These are phyloP conservation scores for Encarsia formosa DNA, from an alignment of 2,888 invertebrate species.

Conservation along the genomic window DNA sequence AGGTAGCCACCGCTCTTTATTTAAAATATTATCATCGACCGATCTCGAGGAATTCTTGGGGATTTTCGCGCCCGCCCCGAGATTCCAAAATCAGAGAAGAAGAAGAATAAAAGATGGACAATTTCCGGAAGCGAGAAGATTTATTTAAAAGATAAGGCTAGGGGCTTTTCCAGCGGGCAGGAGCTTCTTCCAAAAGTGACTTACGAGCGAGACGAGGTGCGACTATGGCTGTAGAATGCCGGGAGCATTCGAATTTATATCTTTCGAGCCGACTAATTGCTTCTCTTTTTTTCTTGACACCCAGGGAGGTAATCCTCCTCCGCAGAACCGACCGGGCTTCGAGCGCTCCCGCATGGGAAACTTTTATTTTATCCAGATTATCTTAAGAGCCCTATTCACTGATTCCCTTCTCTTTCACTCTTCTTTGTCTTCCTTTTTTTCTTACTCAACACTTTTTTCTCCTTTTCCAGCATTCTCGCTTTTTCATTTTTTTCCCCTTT, in stretches of 20 bases:
- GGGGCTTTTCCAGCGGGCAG: conserved; percentile 7
- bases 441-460: neutral
- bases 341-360: conserved; percentile 20
- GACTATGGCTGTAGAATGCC: neutral
- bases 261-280: conserved; percentile 28
- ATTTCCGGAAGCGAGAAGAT: conserved; percentile 50
- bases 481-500: too few species aligned
- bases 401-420: conserved; percentile 1
- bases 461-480: neutral
- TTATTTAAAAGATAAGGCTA: conserved; percentile 32
- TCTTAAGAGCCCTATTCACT: conserved; percentile 26
- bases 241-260: conserved; percentile 38
- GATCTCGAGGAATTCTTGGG: neutral
- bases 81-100: neutral
- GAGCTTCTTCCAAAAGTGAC: conserved; percentile 39
- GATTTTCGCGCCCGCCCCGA: conserved; percentile 23
- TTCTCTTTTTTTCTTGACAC: conserved; percentile 29
- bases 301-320: conserved; percentile 25
- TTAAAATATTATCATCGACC: conserved; percentile 1
- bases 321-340: neutral
- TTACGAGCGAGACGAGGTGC: conserved; percentile 27
- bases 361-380: conserved; percentile 28
- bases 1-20: conserved; percentile 5
- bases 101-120: conserved; percentile 38
- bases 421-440: neutral